Evolutionary conservation across 2,888 invertebrate species (phyloP).

Genomic region (Ptychoptera albimana): DNA sequence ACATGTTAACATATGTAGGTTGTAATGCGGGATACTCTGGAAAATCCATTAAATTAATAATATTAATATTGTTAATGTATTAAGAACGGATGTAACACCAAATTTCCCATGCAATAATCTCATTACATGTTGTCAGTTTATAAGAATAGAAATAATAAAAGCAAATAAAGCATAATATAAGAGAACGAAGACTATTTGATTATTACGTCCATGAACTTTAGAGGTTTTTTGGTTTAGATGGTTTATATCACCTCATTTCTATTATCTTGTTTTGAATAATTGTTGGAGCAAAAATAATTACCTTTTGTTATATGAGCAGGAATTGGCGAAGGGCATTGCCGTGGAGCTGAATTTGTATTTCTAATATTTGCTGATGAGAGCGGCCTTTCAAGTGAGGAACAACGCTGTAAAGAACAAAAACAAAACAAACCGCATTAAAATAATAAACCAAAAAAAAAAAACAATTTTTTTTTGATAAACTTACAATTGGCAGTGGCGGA

Average conservation of each 20-base stretch:
- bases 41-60: slow-evolving; percentile 1
- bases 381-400: slow-evolving; percentile 76
- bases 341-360: slow-evolving; percentile 30
- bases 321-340: slow-evolving; percentile 48
- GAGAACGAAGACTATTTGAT: too few relatives aligned
- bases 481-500: slow-evolving; percentile 59
- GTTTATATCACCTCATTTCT: too few relatives aligned
- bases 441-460: not conserved
- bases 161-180: too few relatives aligned
- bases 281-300: slow-evolving; percentile 2
- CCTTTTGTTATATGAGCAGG: slow-evolving; percentile 66
- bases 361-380: slow-evolving; percentile 37
- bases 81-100: not conserved
- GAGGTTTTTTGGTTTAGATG: too few relatives aligned
- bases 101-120: too few relatives aligned
- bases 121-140: too few relatives aligned
- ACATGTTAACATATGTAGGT: slow-evolving; percentile 86
- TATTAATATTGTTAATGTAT: not conserved
- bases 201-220: too few relatives aligned
- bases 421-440: slow-evolving; percentile 5
- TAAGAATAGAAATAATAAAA: too few relatives aligned
- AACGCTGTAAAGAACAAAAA: slow-evolving; percentile 36
- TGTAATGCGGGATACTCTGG: slow-evolving; percentile 27
- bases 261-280: too few relatives aligned
- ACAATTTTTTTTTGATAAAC: slow-evolving; percentile 15